Conservation (phyloP, 2,113 vertebrate genomes). For the Colinus virginianus region DNA sequence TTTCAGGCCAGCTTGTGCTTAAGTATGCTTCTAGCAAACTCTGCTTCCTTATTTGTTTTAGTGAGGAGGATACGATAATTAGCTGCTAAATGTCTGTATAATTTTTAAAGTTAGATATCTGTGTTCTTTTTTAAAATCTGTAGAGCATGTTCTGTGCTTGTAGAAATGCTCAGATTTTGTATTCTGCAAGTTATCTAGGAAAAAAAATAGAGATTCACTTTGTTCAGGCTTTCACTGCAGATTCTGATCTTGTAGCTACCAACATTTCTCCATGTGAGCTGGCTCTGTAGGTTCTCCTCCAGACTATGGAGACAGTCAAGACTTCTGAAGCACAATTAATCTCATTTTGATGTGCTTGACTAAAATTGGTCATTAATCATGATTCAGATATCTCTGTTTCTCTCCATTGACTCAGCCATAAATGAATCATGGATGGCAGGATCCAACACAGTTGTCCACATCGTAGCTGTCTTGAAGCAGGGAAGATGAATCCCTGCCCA, state of each 20-base stretch:
- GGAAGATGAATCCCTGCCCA: neutral
- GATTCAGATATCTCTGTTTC: neutral
- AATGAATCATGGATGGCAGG: neutral
- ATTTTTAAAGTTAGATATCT: neutral
- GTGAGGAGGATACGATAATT: neutral
- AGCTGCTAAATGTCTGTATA: neutral
- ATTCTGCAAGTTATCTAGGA: neutral
- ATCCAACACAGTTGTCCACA: neutral
- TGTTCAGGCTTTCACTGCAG: neutral
- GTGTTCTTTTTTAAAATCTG: neutral
- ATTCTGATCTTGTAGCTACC: neutral
- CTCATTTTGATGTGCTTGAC: neutral
- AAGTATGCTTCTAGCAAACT: neutral
- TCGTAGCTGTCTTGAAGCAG: neutral
- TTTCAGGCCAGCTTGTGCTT: neutral
- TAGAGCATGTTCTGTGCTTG: neutral
- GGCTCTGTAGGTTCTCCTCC: neutral
- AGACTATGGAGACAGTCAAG: neutral
- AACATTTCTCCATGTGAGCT: neutral
- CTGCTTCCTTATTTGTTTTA: neutral
- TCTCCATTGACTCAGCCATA: neutral
- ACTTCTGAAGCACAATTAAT: neutral
- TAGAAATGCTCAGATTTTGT: neutral
- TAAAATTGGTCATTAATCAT: constrained; percentile 13
- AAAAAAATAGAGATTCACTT: neutral